Percentiles rank a stretch among this genome's conserved stretches.
These are phyloP conservation scores for Sarcophaga peregrina DNA, from an alignment of 1,140 invertebrate genomes.

Conservation along the genomic window DNA sequence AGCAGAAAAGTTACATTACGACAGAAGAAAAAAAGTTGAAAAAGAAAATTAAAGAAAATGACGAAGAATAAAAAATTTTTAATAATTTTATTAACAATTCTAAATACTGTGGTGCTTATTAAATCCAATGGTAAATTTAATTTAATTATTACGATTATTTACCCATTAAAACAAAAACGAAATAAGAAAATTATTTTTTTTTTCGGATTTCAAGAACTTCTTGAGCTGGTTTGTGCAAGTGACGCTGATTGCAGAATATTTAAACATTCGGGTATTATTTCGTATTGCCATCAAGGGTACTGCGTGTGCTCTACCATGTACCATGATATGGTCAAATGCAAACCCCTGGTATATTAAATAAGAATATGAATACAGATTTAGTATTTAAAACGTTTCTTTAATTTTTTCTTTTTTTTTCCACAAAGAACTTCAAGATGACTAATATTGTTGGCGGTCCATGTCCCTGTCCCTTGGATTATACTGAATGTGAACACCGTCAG, in stretches of 20 bases:
- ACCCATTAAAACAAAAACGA: background rate
- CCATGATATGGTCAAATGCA: slow-evolving; percentile 5
- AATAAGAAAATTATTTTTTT: background rate
- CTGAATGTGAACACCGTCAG: slow-evolving; percentile 49
- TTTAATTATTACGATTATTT: background rate
- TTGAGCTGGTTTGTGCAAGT: slow-evolving; percentile 20
- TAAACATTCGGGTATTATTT: slow-evolving; percentile 22
- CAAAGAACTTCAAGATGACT: slow-evolving; percentile 36
- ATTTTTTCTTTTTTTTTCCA: background rate
- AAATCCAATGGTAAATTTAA: slow-evolving; percentile 26
- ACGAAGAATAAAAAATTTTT: background rate
- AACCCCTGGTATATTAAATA: slow-evolving; percentile 22
- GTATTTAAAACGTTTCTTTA: background rate
- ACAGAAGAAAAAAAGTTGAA: background rate
- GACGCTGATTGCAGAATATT: slow-evolving; percentile 10
- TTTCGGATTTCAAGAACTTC: background rate
- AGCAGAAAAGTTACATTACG: too few species aligned
- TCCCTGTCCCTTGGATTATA: slow-evolving; percentile 50
- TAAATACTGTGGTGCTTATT: background rate
- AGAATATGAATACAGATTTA: background rate
- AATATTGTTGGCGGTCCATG: slow-evolving; percentile 60
- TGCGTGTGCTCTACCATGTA: background rate
- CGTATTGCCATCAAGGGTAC: background rate
- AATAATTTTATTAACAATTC: slow-evolving; percentile 10
- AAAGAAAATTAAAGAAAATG: background rate